phyloP scores from a whole-genome alignment of 2,888 invertebrate genomes.

The Pyrgus malvae region DNA sequence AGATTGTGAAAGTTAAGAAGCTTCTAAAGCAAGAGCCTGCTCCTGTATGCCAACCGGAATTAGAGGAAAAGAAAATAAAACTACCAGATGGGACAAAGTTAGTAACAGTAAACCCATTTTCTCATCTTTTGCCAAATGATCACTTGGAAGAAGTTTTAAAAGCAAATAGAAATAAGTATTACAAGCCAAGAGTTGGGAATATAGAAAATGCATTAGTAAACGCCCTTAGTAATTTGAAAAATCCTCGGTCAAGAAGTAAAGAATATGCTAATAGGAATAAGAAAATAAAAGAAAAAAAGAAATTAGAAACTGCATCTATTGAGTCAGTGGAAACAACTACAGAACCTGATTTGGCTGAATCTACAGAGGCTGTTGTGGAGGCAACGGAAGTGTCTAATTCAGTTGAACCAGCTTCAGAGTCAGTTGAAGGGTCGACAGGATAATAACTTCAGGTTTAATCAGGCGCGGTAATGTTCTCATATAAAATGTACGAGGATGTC shows the following conservation, averaged over 20 bases:
- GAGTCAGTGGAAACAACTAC: neutral
- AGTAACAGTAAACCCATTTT: slow-evolving; percentile 58
- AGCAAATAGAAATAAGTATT: slow-evolving; percentile 45
- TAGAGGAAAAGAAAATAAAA: slow-evolving; percentile 32
- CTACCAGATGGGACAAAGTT: slow-evolving; percentile 59
- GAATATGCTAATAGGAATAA: neutral
- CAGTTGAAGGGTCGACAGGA: no score
- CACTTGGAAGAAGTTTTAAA: slow-evolving; percentile 44
- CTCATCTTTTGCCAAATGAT: slow-evolving; percentile 55
- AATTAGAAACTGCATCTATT: neutral
- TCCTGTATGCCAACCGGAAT: no score
- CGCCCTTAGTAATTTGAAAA: neutral
- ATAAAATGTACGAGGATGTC: no score
- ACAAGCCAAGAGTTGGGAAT: slow-evolving; percentile 48
- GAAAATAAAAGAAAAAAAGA: neutral
- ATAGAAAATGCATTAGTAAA: slow-evolving; percentile 52
- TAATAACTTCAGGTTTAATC: no score
- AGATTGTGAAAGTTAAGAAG: slow-evolving; percentile 62
- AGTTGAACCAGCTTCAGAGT: no score
- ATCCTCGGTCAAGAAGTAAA: neutral
- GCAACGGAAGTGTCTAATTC: no score
- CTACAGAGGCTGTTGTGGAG: no score
- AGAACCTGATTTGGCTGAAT: no score
- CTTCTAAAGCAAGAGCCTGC: slow-evolving; percentile 31
- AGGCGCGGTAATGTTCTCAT: no score